These are phyloP conservation scores for Drymonia ruficornis DNA, from an alignment of 2,888 invertebrate species.

Conservation along the genomic window DNA sequence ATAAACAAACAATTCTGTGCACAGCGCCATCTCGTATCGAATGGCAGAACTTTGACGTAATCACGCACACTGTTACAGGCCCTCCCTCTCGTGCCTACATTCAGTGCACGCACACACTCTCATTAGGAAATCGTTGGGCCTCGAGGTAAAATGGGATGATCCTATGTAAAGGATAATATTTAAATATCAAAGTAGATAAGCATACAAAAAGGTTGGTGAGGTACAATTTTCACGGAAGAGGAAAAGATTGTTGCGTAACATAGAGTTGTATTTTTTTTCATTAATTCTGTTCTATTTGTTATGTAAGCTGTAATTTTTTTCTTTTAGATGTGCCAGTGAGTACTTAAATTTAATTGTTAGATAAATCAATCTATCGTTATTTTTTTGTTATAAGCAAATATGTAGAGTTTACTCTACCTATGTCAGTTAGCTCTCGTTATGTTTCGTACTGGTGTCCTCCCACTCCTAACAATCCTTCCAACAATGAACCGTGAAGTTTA, in stretches of 20 bases:
- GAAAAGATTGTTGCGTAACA: neutral
- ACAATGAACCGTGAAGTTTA: neutral
- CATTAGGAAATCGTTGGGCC: conserved; percentile 30
- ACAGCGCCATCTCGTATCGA: conserved; percentile 73
- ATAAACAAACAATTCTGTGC: too few relatives aligned
- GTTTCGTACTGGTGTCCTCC: too few relatives aligned
- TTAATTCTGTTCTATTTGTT: neutral
- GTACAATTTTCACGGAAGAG: neutral
- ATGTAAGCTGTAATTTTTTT: neutral
- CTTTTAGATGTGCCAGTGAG: too few relatives aligned
- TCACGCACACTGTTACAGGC: conserved; percentile 30
- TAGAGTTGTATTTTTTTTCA: neutral
- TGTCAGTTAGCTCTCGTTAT: too few relatives aligned
- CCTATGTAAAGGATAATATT: conserved; percentile 35
- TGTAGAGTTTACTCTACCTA: too few relatives aligned
- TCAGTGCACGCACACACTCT: conserved; percentile 42
- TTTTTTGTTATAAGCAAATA: too few relatives aligned
- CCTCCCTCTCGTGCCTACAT: conserved; percentile 36
- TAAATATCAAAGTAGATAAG: conserved; percentile 25
- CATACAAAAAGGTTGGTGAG: conserved; percentile 1
- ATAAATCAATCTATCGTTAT: too few relatives aligned
- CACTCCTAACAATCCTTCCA: too few relatives aligned
- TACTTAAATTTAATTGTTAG: too few relatives aligned
- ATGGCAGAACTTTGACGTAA: conserved; percentile 60
- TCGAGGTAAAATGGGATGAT: conserved; percentile 36